Evolutionary conservation across 1,140 invertebrate species (phyloP), one percentile per base, ranked within the genome.

Genomic region (Sipha flava): DNA sequence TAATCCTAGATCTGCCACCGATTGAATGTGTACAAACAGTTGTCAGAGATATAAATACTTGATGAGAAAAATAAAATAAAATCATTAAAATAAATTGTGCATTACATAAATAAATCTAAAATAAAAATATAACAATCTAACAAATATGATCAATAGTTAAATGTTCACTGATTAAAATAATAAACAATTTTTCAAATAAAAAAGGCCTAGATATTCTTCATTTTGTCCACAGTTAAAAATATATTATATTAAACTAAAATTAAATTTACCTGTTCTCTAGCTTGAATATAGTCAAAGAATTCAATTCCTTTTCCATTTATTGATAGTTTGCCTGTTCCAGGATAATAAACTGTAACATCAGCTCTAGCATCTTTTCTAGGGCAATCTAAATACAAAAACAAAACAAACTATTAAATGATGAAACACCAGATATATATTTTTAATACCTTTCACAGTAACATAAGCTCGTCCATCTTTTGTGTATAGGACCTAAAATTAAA

Each of bases 291-390:
- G 40, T 87, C 83, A 84, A 95, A 95, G 84, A 93, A 96, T 1
- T 87, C 87, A n/a, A 96, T 88, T 82, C 91, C 89, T 82, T 91
- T 82, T 21, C 90, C 92, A 87, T 98, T 97, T 57, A 98, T 93
- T 29, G 85, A 89, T 79, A 97, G 89, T 83, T 91, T 88, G 16
- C 96, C 96, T 45, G 92, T 91, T 21, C 96, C 96, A 72, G 94
- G 91, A 10, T 88, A 90, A 75, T 85, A 85, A 21, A 94, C 85
- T 52, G 88, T 92, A 1, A 94, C 92, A 82, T 87, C 84, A 2
- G 88, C 94, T 82, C 87, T 86, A 1, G 92, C 88, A 66, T 85
- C 86, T 85, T 96, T 97, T 80, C 93, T 88, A 66, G 89, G 84
- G 84, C 89, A 92, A 84, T 91, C 93, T 93, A 81, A 57, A 40